Evolutionary conservation across 2,888 invertebrate species (phyloP).

Genomic region (Drosophila mulleri): DNA sequence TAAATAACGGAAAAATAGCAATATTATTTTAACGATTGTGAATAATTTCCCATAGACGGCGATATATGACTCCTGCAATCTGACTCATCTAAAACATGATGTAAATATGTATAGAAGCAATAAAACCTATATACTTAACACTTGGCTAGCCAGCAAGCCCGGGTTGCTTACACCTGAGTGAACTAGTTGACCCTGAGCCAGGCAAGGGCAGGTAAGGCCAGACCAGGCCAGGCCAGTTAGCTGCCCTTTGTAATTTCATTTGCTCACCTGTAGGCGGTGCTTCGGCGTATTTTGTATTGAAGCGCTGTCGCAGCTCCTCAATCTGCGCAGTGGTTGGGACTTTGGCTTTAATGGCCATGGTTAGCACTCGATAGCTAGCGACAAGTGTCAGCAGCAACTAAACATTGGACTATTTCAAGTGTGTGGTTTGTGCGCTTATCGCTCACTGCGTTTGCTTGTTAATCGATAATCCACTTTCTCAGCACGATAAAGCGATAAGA

Average conservation of each 20-base stretch:
- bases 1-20: constrained; percentile 14
- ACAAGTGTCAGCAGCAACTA: constrained; percentile 38
- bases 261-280: constrained; percentile 75
- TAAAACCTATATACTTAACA: constrained; percentile 5
- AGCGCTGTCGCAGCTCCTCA: constrained; percentile 80
- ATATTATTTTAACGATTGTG: constrained; percentile 19
- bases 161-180: constrained; percentile 5
- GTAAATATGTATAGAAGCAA: constrained; percentile 1
- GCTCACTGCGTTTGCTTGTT: not conserved
- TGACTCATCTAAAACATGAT: constrained; percentile 6
- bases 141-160: not conserved
- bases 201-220: not conserved
- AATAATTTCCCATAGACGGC: constrained; percentile 2
- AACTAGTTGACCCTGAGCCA: constrained; percentile 5
- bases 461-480: constrained; percentile 70
- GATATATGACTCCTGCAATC: not conserved
- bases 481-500: constrained; percentile 58
- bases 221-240: not conserved
- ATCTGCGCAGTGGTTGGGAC: constrained; percentile 77
- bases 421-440: constrained; percentile 45
- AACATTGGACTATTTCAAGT: constrained; percentile 37
- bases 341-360: constrained; percentile 72
- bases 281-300: constrained; percentile 79
- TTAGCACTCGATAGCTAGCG: constrained; percentile 2
- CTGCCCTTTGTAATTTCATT: constrained; percentile 1